Evolutionary conservation across 2,888 invertebrate species (phyloP).

Genomic region (Amiota communis): DNA sequence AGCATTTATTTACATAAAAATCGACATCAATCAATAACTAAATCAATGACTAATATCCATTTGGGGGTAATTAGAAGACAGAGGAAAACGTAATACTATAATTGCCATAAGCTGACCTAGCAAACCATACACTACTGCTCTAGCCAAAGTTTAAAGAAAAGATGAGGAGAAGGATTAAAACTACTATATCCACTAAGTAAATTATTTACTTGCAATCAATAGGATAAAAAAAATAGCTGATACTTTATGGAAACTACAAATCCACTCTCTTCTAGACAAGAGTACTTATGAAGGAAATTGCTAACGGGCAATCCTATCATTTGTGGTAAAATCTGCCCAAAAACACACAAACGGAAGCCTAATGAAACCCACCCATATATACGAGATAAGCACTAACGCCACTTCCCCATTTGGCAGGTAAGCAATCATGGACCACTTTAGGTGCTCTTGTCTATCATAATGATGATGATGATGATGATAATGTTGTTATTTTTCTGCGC

Average conservation of each 20-base stretch:
- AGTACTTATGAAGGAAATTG: slow-evolving; percentile 1
- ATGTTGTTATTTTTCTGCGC: slow-evolving; percentile 16
- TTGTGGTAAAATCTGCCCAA: not conserved
- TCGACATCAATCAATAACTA: slow-evolving; percentile 11
- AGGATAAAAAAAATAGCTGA: not conserved
- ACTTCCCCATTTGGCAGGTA: not conserved
- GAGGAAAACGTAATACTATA: not conserved
- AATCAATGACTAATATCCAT: not conserved
- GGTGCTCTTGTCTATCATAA: not conserved
- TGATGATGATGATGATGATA: not conserved
- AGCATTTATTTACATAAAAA: slow-evolving; percentile 15
- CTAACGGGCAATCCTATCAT: slow-evolving; percentile 10
- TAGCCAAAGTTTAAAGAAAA: not conserved
- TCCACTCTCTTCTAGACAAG: slow-evolving; percentile 22
- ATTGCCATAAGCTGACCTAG: not conserved
- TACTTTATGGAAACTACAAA: no score
- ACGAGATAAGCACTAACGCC: not conserved
- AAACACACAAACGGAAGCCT: slow-evolving; percentile 19
- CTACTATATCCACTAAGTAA: no score
- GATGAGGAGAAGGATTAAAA: no score
- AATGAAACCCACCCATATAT: not conserved
- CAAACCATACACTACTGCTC: not conserved
- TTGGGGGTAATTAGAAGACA: no score
- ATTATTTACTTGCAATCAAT: not conserved
- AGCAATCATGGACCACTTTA: not conserved